Conservation (phyloP, 2,113 vertebrate genomes). For the Sturnus vulgaris region DNA sequence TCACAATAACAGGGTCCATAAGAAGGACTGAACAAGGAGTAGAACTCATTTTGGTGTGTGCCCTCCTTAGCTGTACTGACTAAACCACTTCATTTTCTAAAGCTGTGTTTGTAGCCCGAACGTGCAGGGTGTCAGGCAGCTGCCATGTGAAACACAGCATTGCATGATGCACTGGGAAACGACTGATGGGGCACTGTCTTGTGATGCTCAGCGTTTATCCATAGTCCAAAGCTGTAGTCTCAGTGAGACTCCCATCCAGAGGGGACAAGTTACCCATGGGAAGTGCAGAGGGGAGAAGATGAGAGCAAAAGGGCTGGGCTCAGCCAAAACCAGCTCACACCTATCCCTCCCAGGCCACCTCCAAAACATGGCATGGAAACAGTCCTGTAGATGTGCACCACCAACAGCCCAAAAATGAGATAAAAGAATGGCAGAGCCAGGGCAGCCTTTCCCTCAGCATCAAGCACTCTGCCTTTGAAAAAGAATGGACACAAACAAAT, state of each 20-base stretch:
- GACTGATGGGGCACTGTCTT: no score
- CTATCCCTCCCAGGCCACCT: neutral
- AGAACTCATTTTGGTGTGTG: accelerated
- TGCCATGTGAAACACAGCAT: accelerated
- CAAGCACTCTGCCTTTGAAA: neutral
- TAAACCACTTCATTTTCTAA: neutral
- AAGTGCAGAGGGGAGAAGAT: neutral
- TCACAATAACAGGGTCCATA: neutral
- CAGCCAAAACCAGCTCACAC: neutral
- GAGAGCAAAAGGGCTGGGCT: neutral
- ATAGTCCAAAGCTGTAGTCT: neutral
- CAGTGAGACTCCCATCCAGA: neutral
- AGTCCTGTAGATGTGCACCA: neutral
- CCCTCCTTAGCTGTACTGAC: neutral
- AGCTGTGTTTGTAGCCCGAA: neutral
- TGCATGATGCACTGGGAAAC: neutral
- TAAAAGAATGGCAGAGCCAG: neutral
- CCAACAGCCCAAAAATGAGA: neutral
- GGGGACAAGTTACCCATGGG: neutral
- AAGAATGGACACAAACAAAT: neutral
- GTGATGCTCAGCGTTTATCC: neutral
- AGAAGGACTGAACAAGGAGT: neutral
- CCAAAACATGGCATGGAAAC: neutral
- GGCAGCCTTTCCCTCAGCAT: neutral
- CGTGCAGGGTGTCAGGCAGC: neutral